Base-by-base conservation (phyloP, 23 tunicate genomes). In the Ascidia mentula region DNA sequence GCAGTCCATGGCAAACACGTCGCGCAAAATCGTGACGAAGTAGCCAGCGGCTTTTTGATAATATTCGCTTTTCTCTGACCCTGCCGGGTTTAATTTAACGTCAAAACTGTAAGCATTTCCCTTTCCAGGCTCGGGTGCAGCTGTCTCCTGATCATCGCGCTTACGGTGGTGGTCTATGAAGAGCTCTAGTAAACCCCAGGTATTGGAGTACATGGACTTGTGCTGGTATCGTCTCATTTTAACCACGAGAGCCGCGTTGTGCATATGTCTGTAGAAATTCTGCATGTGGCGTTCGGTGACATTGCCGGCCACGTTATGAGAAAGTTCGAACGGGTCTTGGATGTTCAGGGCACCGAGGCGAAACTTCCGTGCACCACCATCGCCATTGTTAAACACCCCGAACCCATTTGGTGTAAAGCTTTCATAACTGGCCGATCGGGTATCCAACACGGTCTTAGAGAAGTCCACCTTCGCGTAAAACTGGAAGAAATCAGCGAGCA, bases 311-410 rank as follows among this genome's bases (percentile, higher is more conserved):
- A 92, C 91, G 73, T 92, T 92, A 40, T 87, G 97, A 34, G 31
- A 72, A 70, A 92, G 31, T 82, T 92, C 97, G 32, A 92, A 92
- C 15, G 97, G 97, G 38, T 92, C 97, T n/a, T 84, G 85, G 36
- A 92, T 79, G 46, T 92, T 92, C 7, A 92, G 82, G 40, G 80
- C 32, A 0, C 84, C 84, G 36, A 73, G 18, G 73, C 78, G 86
- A 39, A 91, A 86, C 13, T 37, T 22, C 32, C 40, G 61, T 0
- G 35, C 38, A 15, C 18, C 60, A 45, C 18, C n/a, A n/a, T n/a
- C n/a, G n/a, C n/a, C n/a, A n/a, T n/a, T n/a, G n/a, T n/a, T n/a
- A n/a, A n/a, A n/a, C n/a, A n/a, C n/a, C n/a, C n/a, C n/a, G n/a
- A n/a, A n/a, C n/a, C n/a, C n/a, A n/a, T n/a, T n/a, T n/a, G n/a